Percentiles rank a stretch among this genome's conserved stretches.
Evolutionary conservation across 2,113 vertebrate genomes (phyloP).

Genomic region (Oryzias javanicus): DNA sequence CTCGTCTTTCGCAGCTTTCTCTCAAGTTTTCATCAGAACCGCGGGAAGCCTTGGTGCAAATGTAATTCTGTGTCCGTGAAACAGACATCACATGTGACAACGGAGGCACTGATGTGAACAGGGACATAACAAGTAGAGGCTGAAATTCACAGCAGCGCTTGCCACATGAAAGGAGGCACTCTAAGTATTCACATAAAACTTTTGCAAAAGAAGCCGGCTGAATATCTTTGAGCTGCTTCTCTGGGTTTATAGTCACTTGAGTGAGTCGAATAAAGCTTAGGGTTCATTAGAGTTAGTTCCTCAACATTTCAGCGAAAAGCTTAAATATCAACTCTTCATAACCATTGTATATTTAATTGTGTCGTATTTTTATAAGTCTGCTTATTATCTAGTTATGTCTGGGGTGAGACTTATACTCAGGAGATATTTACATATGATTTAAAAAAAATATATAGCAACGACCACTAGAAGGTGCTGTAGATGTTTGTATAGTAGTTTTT

Average conservation of each 20-base stretch:
- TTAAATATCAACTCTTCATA: too few relatives aligned
- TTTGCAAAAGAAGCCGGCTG: slow-evolving; percentile 51
- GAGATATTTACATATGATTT: too few relatives aligned
- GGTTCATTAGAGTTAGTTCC: slow-evolving; percentile 26
- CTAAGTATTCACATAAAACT: slow-evolving; percentile 56
- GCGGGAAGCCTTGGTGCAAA: slow-evolving; percentile 46
- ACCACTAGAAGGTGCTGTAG: too few relatives aligned
- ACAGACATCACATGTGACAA: slow-evolving; percentile 59
- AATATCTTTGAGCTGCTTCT: slow-evolving; percentile 40
- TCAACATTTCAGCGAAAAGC: too few relatives aligned
- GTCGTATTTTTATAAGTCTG: too few relatives aligned
- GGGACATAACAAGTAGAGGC: slow-evolving; percentile 28
- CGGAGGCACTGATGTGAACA: slow-evolving; percentile 50
- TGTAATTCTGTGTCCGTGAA: slow-evolving; percentile 47
- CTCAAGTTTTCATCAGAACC: slow-evolving; percentile 66
- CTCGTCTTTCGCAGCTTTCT: slow-evolving; percentile 62
- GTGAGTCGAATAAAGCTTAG: slow-evolving; percentile 28
- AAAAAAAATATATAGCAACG: too few relatives aligned
- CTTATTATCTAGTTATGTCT: too few relatives aligned
- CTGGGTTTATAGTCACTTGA: slow-evolving; percentile 13
- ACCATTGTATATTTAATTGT: too few relatives aligned
- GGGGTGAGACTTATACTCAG: too few relatives aligned
- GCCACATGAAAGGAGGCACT: slow-evolving; percentile 48
- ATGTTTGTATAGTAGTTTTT: too few relatives aligned
- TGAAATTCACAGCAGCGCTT: slow-evolving; percentile 46